Percentiles rank a stretch among this genome's conserved stretches.
Evolutionary conservation across 2,113 vertebrate genomes (phyloP).

Genomic region (Cebus imitator): DNA sequence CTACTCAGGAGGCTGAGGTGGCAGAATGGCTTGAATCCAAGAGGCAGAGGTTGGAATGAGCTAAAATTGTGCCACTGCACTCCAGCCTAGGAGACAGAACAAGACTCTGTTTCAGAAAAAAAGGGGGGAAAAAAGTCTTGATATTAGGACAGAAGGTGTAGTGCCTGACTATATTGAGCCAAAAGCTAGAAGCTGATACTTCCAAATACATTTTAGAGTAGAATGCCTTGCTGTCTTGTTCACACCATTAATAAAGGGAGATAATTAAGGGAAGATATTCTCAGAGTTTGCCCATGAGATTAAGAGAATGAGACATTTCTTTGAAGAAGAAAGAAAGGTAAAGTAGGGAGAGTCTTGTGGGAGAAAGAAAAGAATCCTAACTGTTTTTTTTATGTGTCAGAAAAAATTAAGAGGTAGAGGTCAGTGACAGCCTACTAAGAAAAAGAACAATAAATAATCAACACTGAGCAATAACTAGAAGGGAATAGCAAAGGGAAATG

Average conservation of each 20-base stretch:
- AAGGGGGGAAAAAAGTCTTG: background rate
- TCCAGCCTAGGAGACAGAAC: background rate
- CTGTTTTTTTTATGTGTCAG: background rate
- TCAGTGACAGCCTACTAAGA: background rate
- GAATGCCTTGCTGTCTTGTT: background rate
- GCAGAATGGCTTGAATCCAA: no score
- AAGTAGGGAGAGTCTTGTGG: background rate
- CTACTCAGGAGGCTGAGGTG: no score
- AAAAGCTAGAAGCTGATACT: background rate
- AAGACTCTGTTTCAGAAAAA: background rate
- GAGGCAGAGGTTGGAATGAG: no score
- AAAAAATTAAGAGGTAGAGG: background rate
- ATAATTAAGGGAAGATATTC: background rate
- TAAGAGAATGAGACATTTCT: background rate
- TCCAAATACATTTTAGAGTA: background rate
- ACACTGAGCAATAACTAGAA: background rate
- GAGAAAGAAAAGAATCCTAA: background rate
- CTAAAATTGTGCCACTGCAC: no score
- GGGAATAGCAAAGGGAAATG: background rate
- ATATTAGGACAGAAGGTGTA: background rate
- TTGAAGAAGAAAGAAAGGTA: background rate
- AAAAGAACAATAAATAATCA: background rate
- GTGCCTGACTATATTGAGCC: background rate
- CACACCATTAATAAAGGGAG: background rate
- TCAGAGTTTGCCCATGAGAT: background rate